Conservation (phyloP, 2,797 vertebrate species). For the Danio albolineatus region DNA sequence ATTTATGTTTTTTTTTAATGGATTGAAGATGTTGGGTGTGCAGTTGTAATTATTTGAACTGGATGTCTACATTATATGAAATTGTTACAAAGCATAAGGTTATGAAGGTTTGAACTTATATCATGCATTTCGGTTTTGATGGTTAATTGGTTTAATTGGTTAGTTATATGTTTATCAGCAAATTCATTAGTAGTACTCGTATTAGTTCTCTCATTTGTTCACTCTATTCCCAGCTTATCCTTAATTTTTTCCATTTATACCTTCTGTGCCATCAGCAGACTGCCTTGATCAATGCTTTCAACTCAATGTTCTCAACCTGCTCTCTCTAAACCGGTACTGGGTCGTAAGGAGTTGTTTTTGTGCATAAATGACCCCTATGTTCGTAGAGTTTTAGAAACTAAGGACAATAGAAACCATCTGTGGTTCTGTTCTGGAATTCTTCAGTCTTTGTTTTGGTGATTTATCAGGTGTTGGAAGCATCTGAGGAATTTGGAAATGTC, state of each 20-base stretch:
- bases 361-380: conserved; percentile 27
- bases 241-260: neutral
- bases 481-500: conserved; percentile 47
- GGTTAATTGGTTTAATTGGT: conserved; percentile 31
- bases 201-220: neutral
- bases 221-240: neutral
- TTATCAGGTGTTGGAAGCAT: conserved; percentile 68
- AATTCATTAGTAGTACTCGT: conserved; percentile 33
- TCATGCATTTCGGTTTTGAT: conserved; percentile 33
- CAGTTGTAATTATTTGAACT: conserved; percentile 79
- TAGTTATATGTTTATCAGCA: conserved; percentile 46
- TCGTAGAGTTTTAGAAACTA: conserved; percentile 15
- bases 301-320: too few relatives aligned
- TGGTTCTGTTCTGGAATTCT: conserved; percentile 60
- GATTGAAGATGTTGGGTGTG: conserved; percentile 72
- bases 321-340: neutral
- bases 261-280: neutral
- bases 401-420: conserved; percentile 38
- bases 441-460: conserved; percentile 66
- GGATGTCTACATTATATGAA: conserved; percentile 67
- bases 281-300: conserved; percentile 21
- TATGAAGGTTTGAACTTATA: conserved; percentile 33
- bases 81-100: conserved; percentile 66
- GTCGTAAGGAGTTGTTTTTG: conserved; percentile 1
- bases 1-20: conserved; percentile 81